Base-by-base conservation (phyloP, 1,140 invertebrate species). In the Drosophila melanogaster region DNA sequence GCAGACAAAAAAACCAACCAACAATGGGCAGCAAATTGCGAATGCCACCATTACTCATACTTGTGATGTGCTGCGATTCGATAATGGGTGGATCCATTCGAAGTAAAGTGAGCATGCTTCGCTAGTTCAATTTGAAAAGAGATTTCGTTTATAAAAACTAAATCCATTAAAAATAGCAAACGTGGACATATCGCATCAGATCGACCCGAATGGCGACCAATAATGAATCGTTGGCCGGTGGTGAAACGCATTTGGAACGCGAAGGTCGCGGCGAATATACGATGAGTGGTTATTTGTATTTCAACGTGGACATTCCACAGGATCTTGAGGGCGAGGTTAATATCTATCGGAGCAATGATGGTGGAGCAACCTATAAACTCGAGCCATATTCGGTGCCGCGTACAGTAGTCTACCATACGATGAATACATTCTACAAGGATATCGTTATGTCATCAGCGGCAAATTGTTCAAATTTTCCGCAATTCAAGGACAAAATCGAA, bases 381-480 rank as follows among this genome's bases (percentile, higher is more conserved):
- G 44, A 64, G 49, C 77, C 77, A 0, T 71, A 71, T 17, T 26
- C 40, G 8, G 15, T 61, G 3, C 38, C 30, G 2, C 56, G 26
- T 0, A 46, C 50, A 38, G 10, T 19, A 1, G 0, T 51, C n/a
- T 61, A 41, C 22, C 10, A 19, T 3, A 43, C 50, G 2, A 22
- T 77, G 5, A 67, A 73, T 5, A 56, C 6, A 0, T 60, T 37
- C 44, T 77, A 77, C 41, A 66, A 73, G 41, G 41, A 73, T 4
- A 54, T 73, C 22, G n/a, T 72, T 7, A 76, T 76, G 73, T 11
- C 33, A 0, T 57, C 38, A 3, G 43, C 24, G 0, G 56, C 43
- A 3, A 33, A 62, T 0, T 79, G 77, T 19, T 79, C 77, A 1
- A 55, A 76, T 71, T 50, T 76, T 0, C 72, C 77, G 0, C 46